Base-by-base conservation (phyloP, 2,797 vertebrate species). In the Micromesistius poutassou region DNA sequence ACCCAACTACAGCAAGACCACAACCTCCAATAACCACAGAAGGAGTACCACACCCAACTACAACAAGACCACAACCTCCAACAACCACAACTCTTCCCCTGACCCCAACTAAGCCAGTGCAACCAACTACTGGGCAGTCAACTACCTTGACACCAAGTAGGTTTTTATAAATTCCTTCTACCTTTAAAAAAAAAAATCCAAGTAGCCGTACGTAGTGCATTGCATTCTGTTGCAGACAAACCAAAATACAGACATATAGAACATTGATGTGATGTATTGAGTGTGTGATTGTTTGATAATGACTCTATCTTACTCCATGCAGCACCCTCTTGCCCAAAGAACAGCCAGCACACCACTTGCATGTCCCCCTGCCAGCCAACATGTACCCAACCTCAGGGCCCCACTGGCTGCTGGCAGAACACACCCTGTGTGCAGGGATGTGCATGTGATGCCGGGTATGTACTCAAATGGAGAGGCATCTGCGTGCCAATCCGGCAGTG, bases 401-500 rank as follows among this genome's bases (percentile, higher is more conserved):
- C 85, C n/a, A 89, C 92, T 70, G 76, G 76, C 62, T 96, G 95
- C 84, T 89, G 84, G 86, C 89, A n/a, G 87, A 83, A 22, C 74
- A 81, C 6, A 3, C 46, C 77, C 0, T 96, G 96, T 79, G 75
- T 81, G 50, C 83, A 91, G 36, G 96, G 96, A 76, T 97, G 96
- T 77, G 91, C 89, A 25, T 97, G 96, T 86, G 74, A 94, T 55
- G 68, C 94, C 31, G 95, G 93, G 35, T 95, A 94, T 46, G 92
- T 96, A 13, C 88, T 90, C 72, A 94, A 91, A 77, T 73, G 73
- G 1, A 84, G 77, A 62, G 76, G 82, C 36, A 1, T 38, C 0
- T 96, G 96, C 79, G 95, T 96, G 55, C 91, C 94, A 19, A 77
- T 96, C 46, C 85, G 88, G n/a, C 81, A 88, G 5, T 97, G 96